Percentiles rank a stretch among this genome's conserved stretches.
Conservation (phyloP, 37 sponge, comb jelly and placozoan species). For the Agelas oroides region DNA sequence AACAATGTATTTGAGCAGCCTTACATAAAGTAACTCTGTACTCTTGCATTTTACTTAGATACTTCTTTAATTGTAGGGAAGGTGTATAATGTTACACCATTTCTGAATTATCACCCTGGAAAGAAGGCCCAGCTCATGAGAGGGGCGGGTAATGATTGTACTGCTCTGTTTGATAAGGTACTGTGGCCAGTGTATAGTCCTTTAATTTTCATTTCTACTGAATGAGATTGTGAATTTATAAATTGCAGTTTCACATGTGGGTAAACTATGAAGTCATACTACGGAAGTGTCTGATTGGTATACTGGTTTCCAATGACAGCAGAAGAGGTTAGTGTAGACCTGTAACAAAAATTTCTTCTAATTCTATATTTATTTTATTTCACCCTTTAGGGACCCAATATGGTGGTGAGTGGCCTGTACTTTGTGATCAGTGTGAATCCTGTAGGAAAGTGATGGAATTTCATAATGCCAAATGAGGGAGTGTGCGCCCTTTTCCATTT, state of each 20-base stretch:
- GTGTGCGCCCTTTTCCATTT: conserved; percentile 10
- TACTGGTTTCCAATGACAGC: neutral
- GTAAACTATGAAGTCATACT: conserved; percentile 48
- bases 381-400: neutral
- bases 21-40: no score
- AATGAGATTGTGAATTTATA: no score
- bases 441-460: neutral
- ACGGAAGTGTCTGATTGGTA: conserved; percentile 32
- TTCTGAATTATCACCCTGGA: conserved; percentile 94
- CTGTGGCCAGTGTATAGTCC: no score
- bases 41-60: no score
- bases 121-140: conserved; percentile 88
- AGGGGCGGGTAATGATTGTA: conserved; percentile 94
- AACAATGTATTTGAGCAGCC: no score
- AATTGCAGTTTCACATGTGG: conserved; percentile 40
- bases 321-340: no score
- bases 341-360: no score
- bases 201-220: neutral
- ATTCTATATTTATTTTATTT: no score
- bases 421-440: conserved; percentile 1
- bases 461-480: neutral
- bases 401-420: neutral
- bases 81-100: conserved; percentile 92
- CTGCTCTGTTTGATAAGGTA: conserved; percentile 88
- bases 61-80: conserved; percentile 47